Evolutionary conservation across 37 sponge, comb jelly and placozoan genomes (phyloP).

Genomic region (Beroe forskalii): DNA sequence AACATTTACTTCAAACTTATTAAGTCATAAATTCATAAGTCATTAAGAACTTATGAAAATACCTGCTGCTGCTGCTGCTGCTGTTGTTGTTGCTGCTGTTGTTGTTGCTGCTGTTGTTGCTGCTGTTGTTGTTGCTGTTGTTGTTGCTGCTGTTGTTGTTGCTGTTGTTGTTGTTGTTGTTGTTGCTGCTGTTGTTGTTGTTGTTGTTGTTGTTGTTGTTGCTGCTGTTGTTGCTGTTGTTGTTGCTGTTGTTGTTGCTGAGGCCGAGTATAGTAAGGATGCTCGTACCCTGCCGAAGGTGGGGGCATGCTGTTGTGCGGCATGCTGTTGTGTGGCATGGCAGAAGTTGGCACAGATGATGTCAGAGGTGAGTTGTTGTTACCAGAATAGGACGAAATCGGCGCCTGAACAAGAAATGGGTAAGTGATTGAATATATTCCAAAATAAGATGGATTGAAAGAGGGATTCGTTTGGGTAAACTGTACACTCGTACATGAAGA

Average conservation of each 20-base stretch:
- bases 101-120: constrained; percentile 30
- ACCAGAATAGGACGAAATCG: background rate
- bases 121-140: constrained; percentile 37
- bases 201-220: constrained; percentile 44
- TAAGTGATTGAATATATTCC: too few species aligned
- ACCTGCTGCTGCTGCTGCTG: constrained; percentile 1
- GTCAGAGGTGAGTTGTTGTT: background rate
- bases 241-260: constrained; percentile 31
- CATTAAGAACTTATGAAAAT: too few species aligned
- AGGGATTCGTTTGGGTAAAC: too few species aligned
- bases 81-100: constrained; percentile 45
- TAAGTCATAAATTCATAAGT: too few species aligned
- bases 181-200: constrained; percentile 43
- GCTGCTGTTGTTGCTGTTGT: constrained; percentile 13
- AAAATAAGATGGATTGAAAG: too few species aligned
- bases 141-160: constrained; percentile 22
- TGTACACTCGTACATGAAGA: too few species aligned
- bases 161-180: constrained; percentile 52
- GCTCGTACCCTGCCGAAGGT: background rate
- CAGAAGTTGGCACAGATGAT: background rate
- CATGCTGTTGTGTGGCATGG: background rate
- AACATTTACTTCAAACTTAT: too few species aligned
- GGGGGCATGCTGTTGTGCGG: background rate
- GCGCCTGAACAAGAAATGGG: too few species aligned
- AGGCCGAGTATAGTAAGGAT: background rate